Base-by-base conservation (phyloP, 2,888 invertebrate genomes). In the Andrena camellia region DNA sequence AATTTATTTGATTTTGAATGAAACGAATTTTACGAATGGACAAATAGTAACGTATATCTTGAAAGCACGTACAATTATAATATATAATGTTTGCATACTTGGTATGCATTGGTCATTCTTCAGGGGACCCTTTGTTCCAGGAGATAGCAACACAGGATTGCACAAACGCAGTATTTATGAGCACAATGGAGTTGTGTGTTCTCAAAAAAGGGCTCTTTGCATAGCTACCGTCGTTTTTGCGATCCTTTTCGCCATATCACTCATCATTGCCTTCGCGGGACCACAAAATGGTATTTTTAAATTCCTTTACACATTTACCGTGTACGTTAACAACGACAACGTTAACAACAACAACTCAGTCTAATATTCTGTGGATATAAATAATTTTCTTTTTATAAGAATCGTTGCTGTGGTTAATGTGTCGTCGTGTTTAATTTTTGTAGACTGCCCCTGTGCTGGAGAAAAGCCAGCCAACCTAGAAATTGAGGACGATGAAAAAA, bases 231-330 rank as follows among this genome's bases (percentile, higher is more conserved):
- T 97, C 79, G 97, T 98, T 52, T 96, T 98, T 92, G 96, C 97
- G 5, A 96, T 97, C 48, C 96, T 98, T 90, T 96, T 98, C 93
- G 96, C 97, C 89, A 97, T 97, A 75, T 97, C 98, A 59, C 95
- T 98, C 85, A 96, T 98, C 86, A 97, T 98, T 83, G 98, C 98
- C 76, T 98, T 98, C 93, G 98, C 98, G 72, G 97, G 98, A 87
- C 98, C 98, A 76, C 97, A 97, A 94, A 96, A 97, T 92, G 97
- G 97, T 97, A 94, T 7, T 35, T 13, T 31, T 54, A 10, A 54
- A 2, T 33, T 10, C 10, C 13, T 17, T 52, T 10, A 1, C n/a
- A 8, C 2, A 23, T 50, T 50, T 20, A 62, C 23, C 6, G 3
- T 7, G 17, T 17, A 62, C 2, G 8, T 23, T 50, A 17, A 48